Evolutionary conservation across 2,888 invertebrate genomes (phyloP).

Genomic region (Rhynchonema sp.): DNA sequence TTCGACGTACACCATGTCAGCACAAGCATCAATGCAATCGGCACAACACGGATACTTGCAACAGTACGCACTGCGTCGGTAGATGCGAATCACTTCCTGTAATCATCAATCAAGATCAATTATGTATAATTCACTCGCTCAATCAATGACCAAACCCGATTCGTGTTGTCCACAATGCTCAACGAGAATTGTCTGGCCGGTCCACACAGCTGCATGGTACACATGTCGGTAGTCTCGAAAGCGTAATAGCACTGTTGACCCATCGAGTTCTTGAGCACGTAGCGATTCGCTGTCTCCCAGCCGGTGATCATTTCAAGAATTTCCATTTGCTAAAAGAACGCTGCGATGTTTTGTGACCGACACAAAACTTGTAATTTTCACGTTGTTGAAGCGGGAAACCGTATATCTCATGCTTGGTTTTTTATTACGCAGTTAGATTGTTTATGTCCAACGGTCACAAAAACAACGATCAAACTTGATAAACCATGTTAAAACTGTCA

Average conservation of each 20-base stretch:
- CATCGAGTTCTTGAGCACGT: constrained; percentile 44
- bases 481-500: too few relatives aligned
- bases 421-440: too few relatives aligned
- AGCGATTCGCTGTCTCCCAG: constrained; percentile 30
- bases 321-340: background rate
- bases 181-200: background rate
- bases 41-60: constrained; percentile 62
- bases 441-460: too few relatives aligned
- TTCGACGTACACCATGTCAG: constrained; percentile 7
- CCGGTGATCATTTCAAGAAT: constrained; percentile 25
- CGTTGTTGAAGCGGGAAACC: too few relatives aligned
- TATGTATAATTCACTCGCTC: too few relatives aligned
- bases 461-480: too few relatives aligned
- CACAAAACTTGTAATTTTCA: too few relatives aligned
- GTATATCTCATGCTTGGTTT: too few relatives aligned
- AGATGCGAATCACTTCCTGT: constrained; percentile 60
- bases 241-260: constrained; percentile 62
- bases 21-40: constrained; percentile 6
- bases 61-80: constrained; percentile 59
- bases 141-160: background rate
- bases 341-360: too few relatives aligned
- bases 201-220: background rate
- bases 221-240: constrained; percentile 37
- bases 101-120: too few relatives aligned
- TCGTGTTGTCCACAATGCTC: constrained; percentile 1